Conservation (phyloP, 2,888 invertebrate species). For the Perizoma flavofasciatum region DNA sequence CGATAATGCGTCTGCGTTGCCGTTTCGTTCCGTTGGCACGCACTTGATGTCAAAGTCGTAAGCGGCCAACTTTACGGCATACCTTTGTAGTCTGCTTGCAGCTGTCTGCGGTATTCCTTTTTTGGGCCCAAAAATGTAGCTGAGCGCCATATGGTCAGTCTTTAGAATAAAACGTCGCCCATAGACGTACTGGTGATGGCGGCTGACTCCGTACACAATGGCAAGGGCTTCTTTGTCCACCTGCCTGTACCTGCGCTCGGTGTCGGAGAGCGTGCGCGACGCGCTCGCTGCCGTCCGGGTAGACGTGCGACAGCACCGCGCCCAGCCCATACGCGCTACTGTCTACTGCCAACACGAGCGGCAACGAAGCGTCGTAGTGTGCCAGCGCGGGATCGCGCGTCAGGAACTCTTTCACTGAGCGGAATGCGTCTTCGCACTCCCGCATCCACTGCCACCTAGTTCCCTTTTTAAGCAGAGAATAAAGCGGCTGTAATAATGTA, state of each 20-base stretch:
- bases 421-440: too few species aligned
- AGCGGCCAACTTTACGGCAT: constrained; percentile 47
- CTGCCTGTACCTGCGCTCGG: constrained; percentile 1
- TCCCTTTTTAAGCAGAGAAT: too few species aligned
- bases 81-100: constrained; percentile 48
- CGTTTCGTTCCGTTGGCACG: constrained; percentile 28
- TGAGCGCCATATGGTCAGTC: constrained; percentile 61
- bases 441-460: too few species aligned
- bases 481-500: too few species aligned
- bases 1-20: constrained; percentile 38
- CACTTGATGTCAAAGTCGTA: constrained; percentile 45
- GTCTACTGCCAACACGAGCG: too few species aligned
- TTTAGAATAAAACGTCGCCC: constrained; percentile 44
- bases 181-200: constrained; percentile 40
- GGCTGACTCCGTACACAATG: constrained; percentile 2
- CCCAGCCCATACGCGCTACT: too few species aligned
- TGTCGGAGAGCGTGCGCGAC: neutral
- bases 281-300: neutral
- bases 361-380: too few species aligned
- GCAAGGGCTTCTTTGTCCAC: neutral
- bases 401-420: too few species aligned
- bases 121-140: constrained; percentile 12
- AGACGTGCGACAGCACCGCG: too few species aligned
- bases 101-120: constrained; percentile 45
- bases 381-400: too few species aligned